Base-by-base conservation (phyloP, 2,113 vertebrate species). In the Dendropsophus ebraccatus region DNA sequence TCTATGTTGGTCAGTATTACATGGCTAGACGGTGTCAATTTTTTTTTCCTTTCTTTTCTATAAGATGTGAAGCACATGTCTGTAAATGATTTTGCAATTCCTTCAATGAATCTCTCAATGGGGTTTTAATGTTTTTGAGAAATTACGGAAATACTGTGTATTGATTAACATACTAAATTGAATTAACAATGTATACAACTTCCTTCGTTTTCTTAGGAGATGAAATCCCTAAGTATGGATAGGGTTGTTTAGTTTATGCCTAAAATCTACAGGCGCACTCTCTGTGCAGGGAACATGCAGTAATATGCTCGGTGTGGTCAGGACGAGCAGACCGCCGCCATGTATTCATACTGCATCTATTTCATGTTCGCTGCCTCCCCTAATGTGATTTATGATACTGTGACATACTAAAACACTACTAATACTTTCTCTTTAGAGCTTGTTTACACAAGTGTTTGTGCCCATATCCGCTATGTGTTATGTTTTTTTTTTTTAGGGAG, bases 351-450 rank as follows among this genome's bases (percentile, higher is more conserved):
- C 77, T 16, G 12, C 35, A 28, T 1, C 23, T 62, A 25, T 37
- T 10, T 25, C 17, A 14, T 13, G 35, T 45, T 2, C 65, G n/a
- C 78, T 45, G 54, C 56, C 47, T 45, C 60, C 17, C 52, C 13
- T 80, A 56, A 60, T 81, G 78, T 62, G 35, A 81, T 16, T 81
- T 65, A 77, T 50, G n/a, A 80, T 81, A 65, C 78, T 81, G 78
- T 81, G 58, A 65, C 35, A 65, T 25, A 35, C 56, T 23, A 78
- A 35, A n/a, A 35, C 30, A 58, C 30, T 37, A 35, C 52, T 37
- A 69, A 65, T 28, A 56, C 1, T 56, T 23, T 65, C 6, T 62
- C 65, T 78, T 79, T 17, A 17, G 58, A 70, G 67, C 35, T 23
- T 70, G 67, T 41, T 70, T 37, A 21, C 67, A 41, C 17, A 69